Percentiles rank a stretch among this genome's conserved stretches.
phyloP scores from a whole-genome alignment of 2,797 vertebrate genomes.

The Siniperca undulata region DNA sequence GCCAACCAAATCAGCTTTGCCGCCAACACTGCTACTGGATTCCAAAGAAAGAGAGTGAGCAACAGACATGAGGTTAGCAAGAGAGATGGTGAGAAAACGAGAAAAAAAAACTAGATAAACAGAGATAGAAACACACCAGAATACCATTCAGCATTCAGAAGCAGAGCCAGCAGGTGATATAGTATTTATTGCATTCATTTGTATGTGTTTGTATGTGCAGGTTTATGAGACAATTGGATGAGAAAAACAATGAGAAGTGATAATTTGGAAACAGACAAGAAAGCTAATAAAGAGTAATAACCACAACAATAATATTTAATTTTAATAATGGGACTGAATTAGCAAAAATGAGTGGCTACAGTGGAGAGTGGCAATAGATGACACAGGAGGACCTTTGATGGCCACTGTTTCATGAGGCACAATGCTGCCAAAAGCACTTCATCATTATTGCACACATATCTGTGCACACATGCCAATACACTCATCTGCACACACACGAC shows the following conservation, averaged over 20 bases:
- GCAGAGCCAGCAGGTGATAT: conserved; percentile 51
- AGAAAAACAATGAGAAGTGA: conserved; percentile 27
- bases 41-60: conserved; percentile 30
- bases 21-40: conserved; percentile 39
- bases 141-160: conserved; percentile 9
- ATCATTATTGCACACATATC: conserved; percentile 38
- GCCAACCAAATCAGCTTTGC: conserved; percentile 48
- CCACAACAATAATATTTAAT: conserved; percentile 53
- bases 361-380: conserved; percentile 39
- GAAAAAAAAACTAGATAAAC: conserved; percentile 47
- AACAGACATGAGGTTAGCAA: conserved; percentile 27
- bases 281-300: conserved; percentile 43
- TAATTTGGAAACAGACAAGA: conserved; percentile 34
- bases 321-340: conserved; percentile 33
- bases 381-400: conserved; percentile 55
- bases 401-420: conserved; percentile 40
- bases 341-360: conserved; percentile 43
- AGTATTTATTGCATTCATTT: conserved; percentile 38
- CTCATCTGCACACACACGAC: conserved; percentile 8
- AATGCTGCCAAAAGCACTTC: conserved; percentile 46
- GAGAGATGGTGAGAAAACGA: conserved; percentile 44
- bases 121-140: conserved; percentile 13
- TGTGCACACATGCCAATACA: conserved; percentile 13
- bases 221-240: conserved; percentile 26
- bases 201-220: conserved; percentile 18